These are phyloP conservation scores for Helicoverpa armigera DNA, from an alignment of 1,140 invertebrate species.

Conservation along the genomic window DNA sequence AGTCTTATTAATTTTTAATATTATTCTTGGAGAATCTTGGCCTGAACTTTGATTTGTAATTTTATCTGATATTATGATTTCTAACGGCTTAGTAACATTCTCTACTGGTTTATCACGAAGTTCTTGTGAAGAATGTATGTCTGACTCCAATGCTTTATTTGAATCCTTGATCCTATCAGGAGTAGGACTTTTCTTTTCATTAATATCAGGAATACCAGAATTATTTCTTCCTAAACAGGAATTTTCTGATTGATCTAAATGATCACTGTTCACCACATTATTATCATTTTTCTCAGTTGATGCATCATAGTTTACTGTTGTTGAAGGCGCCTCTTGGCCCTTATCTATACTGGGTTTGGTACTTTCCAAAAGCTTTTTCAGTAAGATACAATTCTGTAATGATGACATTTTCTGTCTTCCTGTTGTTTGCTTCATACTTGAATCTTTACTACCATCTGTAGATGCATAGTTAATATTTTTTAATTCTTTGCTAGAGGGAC, in stretches of 20 bases:
- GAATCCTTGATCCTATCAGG: constrained; percentile 51
- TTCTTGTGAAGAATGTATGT: constrained; percentile 67
- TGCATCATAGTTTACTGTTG: constrained; percentile 40
- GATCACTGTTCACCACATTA: constrained; percentile 29
- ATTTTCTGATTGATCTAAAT: constrained; percentile 22
- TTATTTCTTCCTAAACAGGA: constrained; percentile 15
- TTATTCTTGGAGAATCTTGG: constrained; percentile 85
- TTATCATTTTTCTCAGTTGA: constrained; percentile 30
- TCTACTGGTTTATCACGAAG: constrained; percentile 72
- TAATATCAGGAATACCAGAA: constrained; percentile 41
- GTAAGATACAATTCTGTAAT: constrained; percentile 76
- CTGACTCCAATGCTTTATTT: constrained; percentile 49
- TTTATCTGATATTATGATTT: constrained; percentile 82
- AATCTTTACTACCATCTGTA: constrained; percentile 17
- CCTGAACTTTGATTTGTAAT: constrained; percentile 77
- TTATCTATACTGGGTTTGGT: constrained; percentile 66
- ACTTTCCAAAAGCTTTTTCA: constrained; percentile 79
- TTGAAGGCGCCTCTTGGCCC: constrained; percentile 49
- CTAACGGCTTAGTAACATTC: constrained; percentile 80
- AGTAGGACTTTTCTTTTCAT: constrained; percentile 40
- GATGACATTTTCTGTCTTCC: constrained; percentile 58
- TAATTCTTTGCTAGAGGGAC: constrained; percentile 8
- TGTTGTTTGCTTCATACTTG: constrained; percentile 52
- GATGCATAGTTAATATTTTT: constrained; percentile 34
- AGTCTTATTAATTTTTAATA: constrained; percentile 86